A percentile compares a stretch with the other conserved stretches of the same genome.
Evolutionary conservation across 2,888 invertebrate species (phyloP).

Genomic region (Perithous albicinctus): DNA sequence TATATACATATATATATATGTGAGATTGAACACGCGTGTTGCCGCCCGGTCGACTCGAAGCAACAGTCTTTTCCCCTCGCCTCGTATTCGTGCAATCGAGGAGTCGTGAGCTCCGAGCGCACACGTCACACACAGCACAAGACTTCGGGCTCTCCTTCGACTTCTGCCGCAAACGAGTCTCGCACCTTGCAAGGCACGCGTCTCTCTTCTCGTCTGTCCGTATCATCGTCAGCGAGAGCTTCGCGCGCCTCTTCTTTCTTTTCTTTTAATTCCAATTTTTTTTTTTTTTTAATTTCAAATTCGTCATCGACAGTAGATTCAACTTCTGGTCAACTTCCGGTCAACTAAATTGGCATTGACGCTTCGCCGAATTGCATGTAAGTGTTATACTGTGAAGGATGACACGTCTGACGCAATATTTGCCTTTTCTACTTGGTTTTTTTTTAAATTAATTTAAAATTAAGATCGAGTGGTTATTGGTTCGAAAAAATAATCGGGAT

Average conservation of each 20-base stretch:
- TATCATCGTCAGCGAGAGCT: slow-evolving; percentile 65
- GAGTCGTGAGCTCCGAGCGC: slow-evolving; percentile 67
- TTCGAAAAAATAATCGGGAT: too few relatives aligned
- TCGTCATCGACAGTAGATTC: not conserved
- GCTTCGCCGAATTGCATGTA: not conserved
- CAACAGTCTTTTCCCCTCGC: slow-evolving; percentile 73
- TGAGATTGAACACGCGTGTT: slow-evolving; percentile 40
- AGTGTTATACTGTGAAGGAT: not conserved
- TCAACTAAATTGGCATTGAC: too few relatives aligned
- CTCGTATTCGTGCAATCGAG: slow-evolving; percentile 70
- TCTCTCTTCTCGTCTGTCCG: slow-evolving; percentile 76
- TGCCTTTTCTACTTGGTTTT: too few relatives aligned
- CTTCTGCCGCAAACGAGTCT: slow-evolving; percentile 84
- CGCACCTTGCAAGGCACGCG: slow-evolving; percentile 83
- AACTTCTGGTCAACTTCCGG: too few relatives aligned
- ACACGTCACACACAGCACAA: slow-evolving; percentile 77
- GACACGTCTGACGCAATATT: too few relatives aligned
- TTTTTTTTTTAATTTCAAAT: not conserved
- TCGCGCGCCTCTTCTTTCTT: slow-evolving; percentile 3
- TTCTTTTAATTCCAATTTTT: not conserved
- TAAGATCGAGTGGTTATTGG: too few relatives aligned
- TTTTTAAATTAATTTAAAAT: too few relatives aligned
- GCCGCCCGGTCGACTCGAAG: slow-evolving; percentile 38
- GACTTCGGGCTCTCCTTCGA: slow-evolving; percentile 83
- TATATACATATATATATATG: not conserved